Percentiles rank a stretch among this genome's conserved stretches.
Evolutionary conservation across 2,888 invertebrate species (phyloP).

Genomic region (Flexamia atlantica): DNA sequence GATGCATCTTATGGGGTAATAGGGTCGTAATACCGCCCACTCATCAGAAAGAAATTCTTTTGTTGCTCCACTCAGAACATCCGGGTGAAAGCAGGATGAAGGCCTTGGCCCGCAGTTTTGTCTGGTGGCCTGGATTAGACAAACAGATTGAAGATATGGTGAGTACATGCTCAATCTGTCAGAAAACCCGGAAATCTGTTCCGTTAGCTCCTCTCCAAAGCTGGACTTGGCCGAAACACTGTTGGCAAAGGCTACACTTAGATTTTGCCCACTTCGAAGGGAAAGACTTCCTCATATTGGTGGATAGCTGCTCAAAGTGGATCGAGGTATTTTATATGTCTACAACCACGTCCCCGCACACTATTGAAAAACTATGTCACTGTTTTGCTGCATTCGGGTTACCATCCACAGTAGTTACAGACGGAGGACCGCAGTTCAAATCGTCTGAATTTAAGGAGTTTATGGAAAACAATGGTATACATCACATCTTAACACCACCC

Average conservation of each 20-base stretch:
- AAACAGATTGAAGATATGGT: not conserved
- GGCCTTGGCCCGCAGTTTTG: not conserved
- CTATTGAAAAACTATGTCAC: too few species aligned
- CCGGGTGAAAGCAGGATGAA: not conserved
- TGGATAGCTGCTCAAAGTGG: too few species aligned
- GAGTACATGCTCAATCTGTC: not conserved
- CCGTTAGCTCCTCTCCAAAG: not conserved
- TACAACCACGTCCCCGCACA: too few species aligned
- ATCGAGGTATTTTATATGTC: too few species aligned
- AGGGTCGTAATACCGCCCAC: too few species aligned
- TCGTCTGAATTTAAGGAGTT: constrained; percentile 68
- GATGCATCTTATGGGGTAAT: too few species aligned
- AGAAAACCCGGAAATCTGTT: not conserved
- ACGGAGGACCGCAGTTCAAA: constrained; percentile 66
- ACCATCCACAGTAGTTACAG: too few species aligned
- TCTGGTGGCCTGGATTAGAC: not conserved
- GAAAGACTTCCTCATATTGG: too few species aligned
- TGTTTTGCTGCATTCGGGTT: too few species aligned
- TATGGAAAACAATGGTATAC: constrained; percentile 67
- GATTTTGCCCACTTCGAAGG: too few species aligned
- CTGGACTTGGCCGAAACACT: not conserved
- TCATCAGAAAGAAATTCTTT: not conserved
- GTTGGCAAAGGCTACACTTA: too few species aligned
- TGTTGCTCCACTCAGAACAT: not conserved
- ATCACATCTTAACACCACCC: constrained; percentile 67